Conservation (phyloP, 2,888 invertebrate species). For the Acanthococcus lagerstroemiae region DNA sequence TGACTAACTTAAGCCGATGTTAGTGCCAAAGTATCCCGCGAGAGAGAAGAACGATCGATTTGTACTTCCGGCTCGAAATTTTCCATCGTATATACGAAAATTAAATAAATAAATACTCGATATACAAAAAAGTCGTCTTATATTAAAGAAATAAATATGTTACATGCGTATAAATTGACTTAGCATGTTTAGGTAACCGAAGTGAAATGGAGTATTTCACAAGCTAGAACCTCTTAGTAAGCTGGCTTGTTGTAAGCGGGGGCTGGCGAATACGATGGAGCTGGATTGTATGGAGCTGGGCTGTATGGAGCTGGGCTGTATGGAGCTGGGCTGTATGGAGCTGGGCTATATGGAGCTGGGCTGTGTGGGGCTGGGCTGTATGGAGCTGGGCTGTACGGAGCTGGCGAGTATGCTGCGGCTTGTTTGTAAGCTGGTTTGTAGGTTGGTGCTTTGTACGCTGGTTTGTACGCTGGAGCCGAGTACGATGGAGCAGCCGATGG, state of each 20-base stretch:
- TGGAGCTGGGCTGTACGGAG: slow-evolving; percentile 26
- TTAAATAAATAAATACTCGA: neutral
- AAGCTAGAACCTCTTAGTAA: neutral
- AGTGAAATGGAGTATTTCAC: neutral
- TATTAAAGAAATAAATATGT: slow-evolving; percentile 9
- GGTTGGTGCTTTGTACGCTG: slow-evolving; percentile 32
- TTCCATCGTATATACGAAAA: no score
- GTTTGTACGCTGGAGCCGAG: slow-evolving; percentile 32
- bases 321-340: slow-evolving; percentile 33
- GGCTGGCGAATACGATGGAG: slow-evolving; percentile 21
- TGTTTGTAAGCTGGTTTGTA: slow-evolving; percentile 32
- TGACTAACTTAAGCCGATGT: no score
- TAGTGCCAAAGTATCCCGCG: no score
- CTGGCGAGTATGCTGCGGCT: slow-evolving; percentile 29
- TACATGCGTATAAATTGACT: slow-evolving; percentile 24
- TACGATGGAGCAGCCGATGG: slow-evolving; percentile 21
- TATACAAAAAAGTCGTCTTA: no score
- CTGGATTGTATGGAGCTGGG: slow-evolving; percentile 27
- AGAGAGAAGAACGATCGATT: no score
- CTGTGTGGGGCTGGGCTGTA: slow-evolving; percentile 31
- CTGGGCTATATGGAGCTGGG: slow-evolving; percentile 11
- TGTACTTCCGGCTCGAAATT: no score
- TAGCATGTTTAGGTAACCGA: slow-evolving; percentile 25
- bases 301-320: slow-evolving; percentile 29
- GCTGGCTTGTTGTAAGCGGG: slow-evolving; percentile 14